These are phyloP conservation scores for Ranitomeya imitator DNA, from an alignment of 2,113 vertebrate genomes.

Conservation along the genomic window DNA sequence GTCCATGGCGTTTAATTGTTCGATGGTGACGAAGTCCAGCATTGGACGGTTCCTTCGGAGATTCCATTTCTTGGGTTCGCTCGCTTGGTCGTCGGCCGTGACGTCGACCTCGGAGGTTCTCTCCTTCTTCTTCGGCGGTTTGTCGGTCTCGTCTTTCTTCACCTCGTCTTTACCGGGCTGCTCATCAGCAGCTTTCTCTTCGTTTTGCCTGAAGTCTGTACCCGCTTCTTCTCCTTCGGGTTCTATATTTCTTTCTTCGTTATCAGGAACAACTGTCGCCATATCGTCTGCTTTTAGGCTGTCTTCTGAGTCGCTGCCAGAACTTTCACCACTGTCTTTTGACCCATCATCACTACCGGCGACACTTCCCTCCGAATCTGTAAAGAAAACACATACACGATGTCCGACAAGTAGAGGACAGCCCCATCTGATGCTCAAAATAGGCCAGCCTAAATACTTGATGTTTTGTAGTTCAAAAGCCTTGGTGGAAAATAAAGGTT, in stretches of 20 bases:
- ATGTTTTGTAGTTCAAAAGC: background rate
- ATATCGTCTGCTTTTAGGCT: constrained; percentile 76
- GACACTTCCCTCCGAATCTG: constrained; percentile 94
- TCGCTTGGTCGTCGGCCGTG: constrained; percentile 77
- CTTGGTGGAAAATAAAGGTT: background rate
- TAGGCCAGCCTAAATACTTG: background rate
- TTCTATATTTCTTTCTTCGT: constrained; percentile 64
- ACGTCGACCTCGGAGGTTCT: constrained; percentile 67
- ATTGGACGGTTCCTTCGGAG: constrained; percentile 91
- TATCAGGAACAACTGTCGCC: constrained; percentile 13
- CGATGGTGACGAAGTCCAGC: constrained; percentile 95
- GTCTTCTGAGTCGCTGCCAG: constrained; percentile 86
- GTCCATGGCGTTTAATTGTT: constrained; percentile 96
- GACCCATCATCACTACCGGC: constrained; percentile 94
- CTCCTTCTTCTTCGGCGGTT: constrained; percentile 75
- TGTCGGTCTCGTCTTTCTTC: constrained; percentile 77
- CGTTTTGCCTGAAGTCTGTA: constrained; percentile 71
- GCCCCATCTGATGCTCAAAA: no score
- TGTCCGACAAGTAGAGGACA: background rate
- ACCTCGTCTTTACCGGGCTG: constrained; percentile 78
- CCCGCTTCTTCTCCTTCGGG: constrained; percentile 70
- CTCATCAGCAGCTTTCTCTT: constrained; percentile 75
- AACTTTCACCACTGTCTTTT: constrained; percentile 88
- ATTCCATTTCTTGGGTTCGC: constrained; percentile 97
- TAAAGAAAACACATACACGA: constrained; percentile 74